Conservation (phyloP, 2,797 vertebrate species). For the Passerculus sandwichensis region DNA sequence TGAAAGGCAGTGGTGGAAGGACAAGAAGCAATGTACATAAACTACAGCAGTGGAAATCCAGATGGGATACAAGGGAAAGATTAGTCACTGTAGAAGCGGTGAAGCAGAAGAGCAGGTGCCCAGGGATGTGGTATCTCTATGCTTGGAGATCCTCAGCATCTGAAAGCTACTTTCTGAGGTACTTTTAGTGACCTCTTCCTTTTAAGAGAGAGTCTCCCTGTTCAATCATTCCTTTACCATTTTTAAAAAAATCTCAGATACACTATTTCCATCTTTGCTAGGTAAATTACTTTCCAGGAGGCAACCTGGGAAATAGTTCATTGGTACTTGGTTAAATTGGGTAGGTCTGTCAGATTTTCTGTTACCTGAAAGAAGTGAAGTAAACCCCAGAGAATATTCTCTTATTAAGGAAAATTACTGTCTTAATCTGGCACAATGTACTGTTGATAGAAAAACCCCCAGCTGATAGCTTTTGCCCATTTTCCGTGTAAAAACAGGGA, state of each 20-base stretch:
- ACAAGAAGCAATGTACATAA: neutral
- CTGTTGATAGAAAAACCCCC: neutral
- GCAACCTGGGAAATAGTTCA: neutral
- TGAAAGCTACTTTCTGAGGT: neutral
- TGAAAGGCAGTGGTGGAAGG: neutral
- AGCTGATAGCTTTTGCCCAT: neutral
- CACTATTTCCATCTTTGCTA: neutral
- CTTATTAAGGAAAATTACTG: neutral
- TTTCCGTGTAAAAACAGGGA: neutral
- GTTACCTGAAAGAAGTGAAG: neutral
- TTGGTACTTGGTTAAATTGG: neutral
- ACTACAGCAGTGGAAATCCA: neutral
- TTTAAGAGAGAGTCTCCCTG: neutral
- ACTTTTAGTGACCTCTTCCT: neutral
- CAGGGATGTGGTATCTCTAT: neutral
- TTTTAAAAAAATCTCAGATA: neutral
- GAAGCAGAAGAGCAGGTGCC: neutral
- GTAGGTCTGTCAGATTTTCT: neutral
- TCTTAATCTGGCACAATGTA: neutral
- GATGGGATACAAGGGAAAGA: neutral
- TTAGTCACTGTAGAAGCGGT: accelerated
- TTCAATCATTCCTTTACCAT: neutral
- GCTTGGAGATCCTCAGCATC: neutral
- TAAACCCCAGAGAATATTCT: neutral
- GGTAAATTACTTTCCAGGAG: neutral